A percentile compares a stretch with the other conserved stretches of the same genome.
These are phyloP conservation scores for Cerceris rybyensis DNA, from an alignment of 2,888 invertebrate species.

Conservation along the genomic window DNA sequence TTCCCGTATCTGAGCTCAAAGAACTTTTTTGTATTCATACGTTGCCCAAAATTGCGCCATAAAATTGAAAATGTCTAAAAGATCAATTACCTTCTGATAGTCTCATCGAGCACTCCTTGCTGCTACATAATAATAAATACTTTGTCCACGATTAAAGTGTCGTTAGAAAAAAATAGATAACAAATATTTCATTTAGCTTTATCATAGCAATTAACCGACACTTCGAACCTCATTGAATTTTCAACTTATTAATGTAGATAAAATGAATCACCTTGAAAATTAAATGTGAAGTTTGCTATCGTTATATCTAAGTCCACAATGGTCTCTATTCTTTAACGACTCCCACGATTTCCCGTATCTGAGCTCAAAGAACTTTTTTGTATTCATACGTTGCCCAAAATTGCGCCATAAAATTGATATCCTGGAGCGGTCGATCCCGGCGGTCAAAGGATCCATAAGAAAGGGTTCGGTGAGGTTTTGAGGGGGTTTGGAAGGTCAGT, in stretches of 20 bases:
- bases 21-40: constrained; percentile 20
- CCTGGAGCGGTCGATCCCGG: constrained; percentile 49
- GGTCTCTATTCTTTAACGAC: constrained; percentile 3
- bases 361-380: constrained; percentile 28
- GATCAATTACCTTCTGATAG: constrained; percentile 51
- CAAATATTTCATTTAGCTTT: too few species aligned
- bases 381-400: constrained; percentile 18
- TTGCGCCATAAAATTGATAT: constrained; percentile 36
- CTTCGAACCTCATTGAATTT: not conserved
- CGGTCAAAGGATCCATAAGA: constrained; percentile 45
- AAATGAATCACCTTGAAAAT: too few species aligned
- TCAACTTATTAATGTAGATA: not conserved
- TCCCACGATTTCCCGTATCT: constrained; percentile 11
- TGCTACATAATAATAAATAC: too few species aligned
- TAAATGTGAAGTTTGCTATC: too few species aligned
- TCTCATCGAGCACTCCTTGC: constrained; percentile 79
- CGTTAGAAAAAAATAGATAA: too few species aligned
- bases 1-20: constrained; percentile 18
- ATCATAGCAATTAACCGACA: not conserved
- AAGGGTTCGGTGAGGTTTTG: constrained; percentile 16
- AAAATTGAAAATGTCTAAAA: constrained; percentile 32
- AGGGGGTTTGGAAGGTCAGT: constrained; percentile 27
- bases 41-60: constrained; percentile 17
- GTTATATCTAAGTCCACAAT: too few species aligned
- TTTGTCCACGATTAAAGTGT: too few species aligned